Percentiles rank a stretch among this genome's conserved stretches.
Conservation (phyloP, 2,888 invertebrate genomes). For the Aricia artaxerxes region DNA sequence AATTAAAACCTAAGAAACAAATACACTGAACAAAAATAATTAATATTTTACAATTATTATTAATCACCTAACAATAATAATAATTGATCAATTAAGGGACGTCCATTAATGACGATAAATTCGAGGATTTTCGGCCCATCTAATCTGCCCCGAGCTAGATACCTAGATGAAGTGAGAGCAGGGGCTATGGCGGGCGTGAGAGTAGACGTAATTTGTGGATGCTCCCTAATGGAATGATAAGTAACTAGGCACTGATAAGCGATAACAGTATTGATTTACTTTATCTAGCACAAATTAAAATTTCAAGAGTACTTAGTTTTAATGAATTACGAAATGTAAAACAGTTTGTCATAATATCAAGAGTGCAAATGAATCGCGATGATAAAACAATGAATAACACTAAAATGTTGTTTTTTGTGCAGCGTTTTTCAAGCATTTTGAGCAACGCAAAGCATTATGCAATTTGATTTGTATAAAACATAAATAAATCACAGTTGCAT, state of each 20-base stretch:
- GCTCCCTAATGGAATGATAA: background rate
- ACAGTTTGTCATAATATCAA: background rate
- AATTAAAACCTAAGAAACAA: too few relatives aligned
- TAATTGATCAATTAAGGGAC: too few relatives aligned
- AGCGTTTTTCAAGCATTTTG: background rate
- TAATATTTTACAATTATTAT: too few relatives aligned
- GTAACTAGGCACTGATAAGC: background rate
- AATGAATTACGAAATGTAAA: background rate
- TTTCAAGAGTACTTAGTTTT: background rate
- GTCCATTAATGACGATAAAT: too few relatives aligned
- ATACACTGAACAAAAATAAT: too few relatives aligned
- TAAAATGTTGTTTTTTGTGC: background rate
- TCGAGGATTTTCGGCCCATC: too few relatives aligned
- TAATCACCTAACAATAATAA: too few relatives aligned
- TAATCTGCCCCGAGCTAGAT: too few relatives aligned
- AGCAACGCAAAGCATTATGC: background rate
- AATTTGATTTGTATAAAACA: background rate
- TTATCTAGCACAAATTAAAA: constrained; percentile 1
- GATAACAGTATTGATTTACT: constrained; percentile 10
- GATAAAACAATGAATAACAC: background rate
- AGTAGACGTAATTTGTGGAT: background rate
- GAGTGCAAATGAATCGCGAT: background rate
- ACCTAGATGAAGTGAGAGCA: too few relatives aligned
- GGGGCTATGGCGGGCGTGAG: too few relatives aligned
- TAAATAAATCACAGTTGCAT: background rate